Conservation (phyloP, 2,888 invertebrate genomes). For the Epinotia ramella region DNA sequence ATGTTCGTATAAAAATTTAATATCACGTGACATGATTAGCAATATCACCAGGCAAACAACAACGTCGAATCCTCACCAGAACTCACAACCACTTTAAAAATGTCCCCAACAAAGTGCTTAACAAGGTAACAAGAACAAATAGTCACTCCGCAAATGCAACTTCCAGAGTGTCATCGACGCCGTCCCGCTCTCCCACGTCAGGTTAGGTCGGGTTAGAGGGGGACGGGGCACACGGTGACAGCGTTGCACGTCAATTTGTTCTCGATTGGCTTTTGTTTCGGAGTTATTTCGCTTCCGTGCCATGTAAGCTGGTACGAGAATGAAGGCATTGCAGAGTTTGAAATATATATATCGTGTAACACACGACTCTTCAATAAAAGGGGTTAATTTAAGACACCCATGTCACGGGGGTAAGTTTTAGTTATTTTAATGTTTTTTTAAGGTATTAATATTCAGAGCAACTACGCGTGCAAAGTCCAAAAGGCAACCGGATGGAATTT, state of each 20-base stretch:
- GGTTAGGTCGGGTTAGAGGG: not conserved
- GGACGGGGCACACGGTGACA: conserved; percentile 33
- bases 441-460: no score
- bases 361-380: not conserved
- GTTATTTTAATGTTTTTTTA: no score
- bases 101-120: conserved; percentile 24
- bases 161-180: conserved; percentile 27
- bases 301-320: conserved; percentile 20
- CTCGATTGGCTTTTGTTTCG: conserved; percentile 50
- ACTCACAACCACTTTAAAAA: conserved; percentile 18
- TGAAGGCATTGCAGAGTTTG: not conserved
- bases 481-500: no score
- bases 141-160: conserved; percentile 34
- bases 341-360: not conserved
- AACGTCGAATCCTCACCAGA: not conserved
- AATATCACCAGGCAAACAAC: not conserved
- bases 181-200: not conserved
- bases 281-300: conserved; percentile 42
- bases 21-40: not conserved
- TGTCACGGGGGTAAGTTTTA: no score
- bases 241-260: conserved; percentile 48
- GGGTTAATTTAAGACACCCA: no score
- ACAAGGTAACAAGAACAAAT: conserved; percentile 25
- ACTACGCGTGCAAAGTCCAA: no score
- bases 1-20: no score